Evolutionary conservation across 2,797 vertebrate genomes (phyloP).

Genomic region (Lithobates sylvaticus): DNA sequence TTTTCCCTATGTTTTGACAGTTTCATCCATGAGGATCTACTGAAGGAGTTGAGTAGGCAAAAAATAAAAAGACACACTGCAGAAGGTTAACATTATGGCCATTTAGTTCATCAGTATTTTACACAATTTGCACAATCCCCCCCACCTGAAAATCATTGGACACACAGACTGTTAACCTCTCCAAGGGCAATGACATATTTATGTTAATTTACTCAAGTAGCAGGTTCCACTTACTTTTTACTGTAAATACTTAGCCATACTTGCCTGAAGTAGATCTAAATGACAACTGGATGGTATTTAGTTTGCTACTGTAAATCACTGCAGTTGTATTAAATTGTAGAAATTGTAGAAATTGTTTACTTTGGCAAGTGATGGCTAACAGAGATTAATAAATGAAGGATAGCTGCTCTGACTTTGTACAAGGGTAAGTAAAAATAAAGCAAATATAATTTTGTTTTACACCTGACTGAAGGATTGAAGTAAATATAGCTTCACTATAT

Average conservation of each 20-base stretch:
- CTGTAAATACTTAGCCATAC: neutral
- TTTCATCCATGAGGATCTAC: neutral
- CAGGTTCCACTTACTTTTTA: neutral
- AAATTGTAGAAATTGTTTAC: too few species aligned
- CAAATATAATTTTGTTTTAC: neutral
- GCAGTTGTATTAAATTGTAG: neutral
- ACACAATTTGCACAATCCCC: too few species aligned
- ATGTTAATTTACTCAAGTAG: neutral
- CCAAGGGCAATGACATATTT: neutral
- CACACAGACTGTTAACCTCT: neutral
- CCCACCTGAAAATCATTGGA: neutral
- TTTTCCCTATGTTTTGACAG: neutral
- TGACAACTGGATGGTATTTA: too few species aligned
- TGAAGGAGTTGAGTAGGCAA: neutral
- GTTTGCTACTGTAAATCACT: too few species aligned
- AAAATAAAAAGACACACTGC: neutral
- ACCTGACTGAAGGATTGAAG: too few species aligned
- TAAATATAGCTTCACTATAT: too few species aligned
- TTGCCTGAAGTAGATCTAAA: too few species aligned
- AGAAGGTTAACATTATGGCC: neutral
- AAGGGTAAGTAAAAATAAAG: neutral
- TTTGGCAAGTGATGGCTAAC: too few species aligned
- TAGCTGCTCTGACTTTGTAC: neutral
- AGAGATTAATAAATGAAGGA: neutral
- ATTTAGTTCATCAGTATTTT: neutral